Conservation (phyloP, 2,113 vertebrate species). For the Pseudorhombus dupliciocellatus region DNA sequence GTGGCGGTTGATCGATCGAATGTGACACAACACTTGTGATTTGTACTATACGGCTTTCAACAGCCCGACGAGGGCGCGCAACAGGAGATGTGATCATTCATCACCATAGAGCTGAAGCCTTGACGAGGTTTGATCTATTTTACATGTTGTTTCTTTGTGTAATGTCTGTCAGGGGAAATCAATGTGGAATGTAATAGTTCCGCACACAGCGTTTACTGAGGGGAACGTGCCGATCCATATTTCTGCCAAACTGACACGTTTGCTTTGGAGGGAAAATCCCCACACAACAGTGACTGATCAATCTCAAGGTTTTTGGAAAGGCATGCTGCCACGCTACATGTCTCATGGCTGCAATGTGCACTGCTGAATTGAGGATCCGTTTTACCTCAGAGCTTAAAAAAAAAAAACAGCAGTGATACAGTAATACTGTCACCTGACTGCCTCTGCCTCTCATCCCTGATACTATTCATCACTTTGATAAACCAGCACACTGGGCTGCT, state of each 20-base stretch:
- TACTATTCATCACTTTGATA: conserved; percentile 13
- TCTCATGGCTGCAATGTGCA: not conserved
- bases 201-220: not conserved
- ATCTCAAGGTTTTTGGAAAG: conserved; percentile 7
- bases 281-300: not conserved
- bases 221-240: not conserved
- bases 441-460: conserved; percentile 8
- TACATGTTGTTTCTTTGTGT: not conserved
- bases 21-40: conserved; percentile 23
- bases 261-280: not conserved
- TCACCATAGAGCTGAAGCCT: not conserved
- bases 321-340: not conserved
- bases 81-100: not conserved
- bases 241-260: not conserved
- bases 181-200: not conserved
- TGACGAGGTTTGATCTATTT: not conserved
- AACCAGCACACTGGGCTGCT: not conserved
- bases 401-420: conserved; percentile 11
- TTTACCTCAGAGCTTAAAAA: conserved; percentile 26
- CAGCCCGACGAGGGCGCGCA: conserved; percentile 6
- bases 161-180: not conserved
- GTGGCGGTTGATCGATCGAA: conserved; percentile 19
- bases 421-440: conserved; percentile 4
- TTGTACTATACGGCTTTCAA: conserved; percentile 6
- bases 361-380: not conserved